phyloP scores from a whole-genome alignment of 2,797 vertebrate species.

The Myotis planiceps region DNA sequence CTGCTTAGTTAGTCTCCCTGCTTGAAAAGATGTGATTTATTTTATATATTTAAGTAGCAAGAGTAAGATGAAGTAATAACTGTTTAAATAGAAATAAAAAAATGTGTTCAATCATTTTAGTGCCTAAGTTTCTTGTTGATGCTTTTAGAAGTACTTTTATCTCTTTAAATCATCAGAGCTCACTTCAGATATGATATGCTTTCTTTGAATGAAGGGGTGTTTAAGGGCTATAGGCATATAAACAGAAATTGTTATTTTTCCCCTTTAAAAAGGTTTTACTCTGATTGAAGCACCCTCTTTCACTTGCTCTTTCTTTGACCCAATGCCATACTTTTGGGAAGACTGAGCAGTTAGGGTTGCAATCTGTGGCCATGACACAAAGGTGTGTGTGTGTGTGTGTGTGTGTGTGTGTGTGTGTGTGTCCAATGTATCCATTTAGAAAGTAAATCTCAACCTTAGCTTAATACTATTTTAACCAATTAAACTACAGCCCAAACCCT shows the following conservation, averaged over 20 bases:
- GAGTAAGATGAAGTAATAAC: not conserved
- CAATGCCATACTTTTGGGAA: not conserved
- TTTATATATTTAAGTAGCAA: not conserved
- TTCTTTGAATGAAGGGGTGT: not conserved
- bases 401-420: not conserved
- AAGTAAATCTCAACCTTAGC: constrained; percentile 9
- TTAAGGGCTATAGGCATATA: not conserved
- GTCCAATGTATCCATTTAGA: not conserved
- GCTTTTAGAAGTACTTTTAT: not conserved
- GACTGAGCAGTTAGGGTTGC: not conserved
- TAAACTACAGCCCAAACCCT: not conserved
- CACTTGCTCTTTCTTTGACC: not conserved
- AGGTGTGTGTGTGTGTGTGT: not conserved
- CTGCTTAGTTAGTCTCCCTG: not conserved
- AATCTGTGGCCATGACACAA: not conserved
- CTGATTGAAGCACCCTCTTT: not conserved
- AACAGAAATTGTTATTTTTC: not conserved
- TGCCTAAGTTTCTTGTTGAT: not conserved
- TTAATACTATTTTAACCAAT: not conserved
- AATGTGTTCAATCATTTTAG: not conserved
- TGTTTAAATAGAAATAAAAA: constrained; percentile 10
- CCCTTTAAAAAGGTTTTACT: not conserved
- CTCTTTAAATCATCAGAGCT: not conserved
- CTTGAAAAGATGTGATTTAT: not conserved
- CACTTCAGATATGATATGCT: not conserved